Evolutionary conservation across 2,113 vertebrate species (phyloP), one percentile per base, ranked within the genome.

Genomic region (Tapirus terrestris): DNA sequence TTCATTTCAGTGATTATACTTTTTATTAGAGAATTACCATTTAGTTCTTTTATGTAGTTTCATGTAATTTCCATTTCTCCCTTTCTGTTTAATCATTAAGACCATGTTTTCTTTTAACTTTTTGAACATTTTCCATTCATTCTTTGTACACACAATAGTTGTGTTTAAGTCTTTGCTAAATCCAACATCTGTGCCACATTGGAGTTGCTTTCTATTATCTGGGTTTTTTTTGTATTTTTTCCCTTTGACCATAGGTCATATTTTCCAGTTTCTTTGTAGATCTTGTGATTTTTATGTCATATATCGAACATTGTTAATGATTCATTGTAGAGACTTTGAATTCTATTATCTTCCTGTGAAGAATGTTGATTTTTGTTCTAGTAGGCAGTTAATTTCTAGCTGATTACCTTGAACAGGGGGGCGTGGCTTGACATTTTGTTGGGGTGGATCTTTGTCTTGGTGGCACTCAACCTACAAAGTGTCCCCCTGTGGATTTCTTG

Each of bases 401-500:
- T 33, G 61, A 16, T 39, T 18, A 7, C 60, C 67, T 36, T n/a
- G 33, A 67, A 21, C 60, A 25, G 17, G 20, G 36, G 14, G 5
- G 13, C n/a, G 1, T 27, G 17, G 31, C 6, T 81, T 48, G 56
- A 68, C 14, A 5, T 27, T 82, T 43, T 36, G 27, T 43, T 13
- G 6, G 18, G 17, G 56, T 16, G 53, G 23, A 31, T 53, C 84
- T 39, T 39, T 17, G 2, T 77, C 63, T 75, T 39, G 36, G 13
- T 6, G 61, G 43, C 23, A 20, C n/a, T 72, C 65, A 4, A 1
- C 33, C 25, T 72, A 1, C 43, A 1, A 11, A 5, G 45, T 2
- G 25, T n/a, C 58, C 6, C 39, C 8, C 14, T n/a, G 1, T 21
- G 18, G 72, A 48, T 58, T 58, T 29, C 0, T 0, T 7, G 33